Evolutionary conservation across 2,888 invertebrate genomes (phyloP).

Genomic region (Gryllus longicercus): DNA sequence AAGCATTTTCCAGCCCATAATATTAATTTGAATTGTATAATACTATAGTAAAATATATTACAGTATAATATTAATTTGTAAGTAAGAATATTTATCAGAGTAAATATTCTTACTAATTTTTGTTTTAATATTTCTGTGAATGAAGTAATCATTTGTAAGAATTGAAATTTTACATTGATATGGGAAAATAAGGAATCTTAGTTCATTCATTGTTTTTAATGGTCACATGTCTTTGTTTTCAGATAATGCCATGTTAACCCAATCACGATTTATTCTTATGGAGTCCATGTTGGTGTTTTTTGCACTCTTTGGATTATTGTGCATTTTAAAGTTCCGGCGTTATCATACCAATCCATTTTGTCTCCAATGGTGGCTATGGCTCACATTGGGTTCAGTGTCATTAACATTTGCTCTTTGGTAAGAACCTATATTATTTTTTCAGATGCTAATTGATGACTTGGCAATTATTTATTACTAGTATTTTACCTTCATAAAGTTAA

Average conservation of each 20-base stretch:
- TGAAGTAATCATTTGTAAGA: not conserved
- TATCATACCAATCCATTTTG: slow-evolving; percentile 52
- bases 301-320: slow-evolving; percentile 69
- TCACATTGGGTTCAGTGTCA: slow-evolving; percentile 57
- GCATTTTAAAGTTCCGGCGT: slow-evolving; percentile 53
- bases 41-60: too few species aligned
- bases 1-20: not conserved
- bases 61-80: not conserved
- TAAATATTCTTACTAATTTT: not conserved
- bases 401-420: slow-evolving; percentile 73
- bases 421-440: slow-evolving; percentile 41
- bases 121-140: not conserved
- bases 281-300: slow-evolving; percentile 89
- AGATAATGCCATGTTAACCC: slow-evolving; percentile 89
- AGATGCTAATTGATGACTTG: not conserved
- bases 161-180: not conserved
- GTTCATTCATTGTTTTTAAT: too few species aligned
- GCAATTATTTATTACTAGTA: too few species aligned
- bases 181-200: not conserved
- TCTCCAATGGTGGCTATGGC: slow-evolving; percentile 64
- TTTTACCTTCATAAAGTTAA: too few species aligned
- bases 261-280: slow-evolving; percentile 89
- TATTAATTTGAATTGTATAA: too few species aligned
- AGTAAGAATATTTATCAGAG: too few species aligned
- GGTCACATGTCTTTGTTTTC: slow-evolving; percentile 41